A percentile compares a stretch with the other conserved stretches of the same genome.
Evolutionary conservation across 1,140 invertebrate species (phyloP).

Genomic region (Nylanderia fulva): DNA sequence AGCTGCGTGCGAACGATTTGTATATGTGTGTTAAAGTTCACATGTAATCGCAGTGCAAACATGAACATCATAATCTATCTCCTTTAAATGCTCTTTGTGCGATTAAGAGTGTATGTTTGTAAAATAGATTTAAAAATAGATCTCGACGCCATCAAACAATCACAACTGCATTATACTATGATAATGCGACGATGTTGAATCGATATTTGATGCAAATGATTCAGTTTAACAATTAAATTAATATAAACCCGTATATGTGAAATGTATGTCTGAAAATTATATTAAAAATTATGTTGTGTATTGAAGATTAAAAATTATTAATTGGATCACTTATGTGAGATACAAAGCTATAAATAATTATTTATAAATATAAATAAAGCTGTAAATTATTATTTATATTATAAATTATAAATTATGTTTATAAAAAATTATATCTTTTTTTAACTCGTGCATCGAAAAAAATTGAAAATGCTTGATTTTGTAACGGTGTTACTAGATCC

Average conservation of each 20-base stretch:
- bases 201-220: conserved; percentile 23
- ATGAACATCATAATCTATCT: conserved; percentile 21
- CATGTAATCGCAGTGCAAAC: not conserved
- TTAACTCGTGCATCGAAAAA: not conserved
- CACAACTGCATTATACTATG: not conserved
- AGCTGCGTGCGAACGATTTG: not conserved
- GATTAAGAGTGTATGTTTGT: not conserved
- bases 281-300: not conserved
- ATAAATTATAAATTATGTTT: not conserved
- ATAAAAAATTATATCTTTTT: not conserved
- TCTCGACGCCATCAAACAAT: not conserved
- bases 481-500: conserved; percentile 50
- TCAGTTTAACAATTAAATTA: not conserved
- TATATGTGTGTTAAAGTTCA: not conserved
- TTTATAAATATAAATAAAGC: too few relatives aligned
- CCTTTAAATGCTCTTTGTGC: not conserved
- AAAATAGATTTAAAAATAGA: conserved; percentile 46
- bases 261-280: not conserved
- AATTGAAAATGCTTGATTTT: conserved; percentile 57
- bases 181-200: conserved; percentile 12
- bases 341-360: not conserved
- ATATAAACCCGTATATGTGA: not conserved
- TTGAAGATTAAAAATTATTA: not conserved
- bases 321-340: not conserved
- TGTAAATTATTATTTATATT: not conserved